phyloP scores from a whole-genome alignment of 2,797 vertebrate species.

The Acomys russatus region DNA sequence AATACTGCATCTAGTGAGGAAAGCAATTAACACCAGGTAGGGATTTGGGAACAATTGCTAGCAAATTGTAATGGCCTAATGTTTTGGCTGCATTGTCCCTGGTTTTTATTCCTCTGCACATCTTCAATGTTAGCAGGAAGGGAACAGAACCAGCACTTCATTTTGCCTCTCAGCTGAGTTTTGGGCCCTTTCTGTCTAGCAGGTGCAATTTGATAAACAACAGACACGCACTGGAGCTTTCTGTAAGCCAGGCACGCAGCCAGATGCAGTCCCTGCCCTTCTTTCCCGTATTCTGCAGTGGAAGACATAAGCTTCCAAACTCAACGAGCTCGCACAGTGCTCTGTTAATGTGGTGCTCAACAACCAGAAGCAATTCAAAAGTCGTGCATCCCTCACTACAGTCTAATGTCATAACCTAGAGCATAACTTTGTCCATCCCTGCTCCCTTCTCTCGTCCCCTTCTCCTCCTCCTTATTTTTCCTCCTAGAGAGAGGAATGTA shows the following conservation, averaged over 20 bases:
- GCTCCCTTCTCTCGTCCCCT: not conserved
- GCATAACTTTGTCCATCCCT: not conserved
- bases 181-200: not conserved
- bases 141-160: not conserved
- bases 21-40: slow-evolving; percentile 21
- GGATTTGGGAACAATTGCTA: not conserved
- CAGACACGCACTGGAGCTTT: not conserved
- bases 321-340: not conserved
- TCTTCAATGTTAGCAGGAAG: not conserved
- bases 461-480: not conserved
- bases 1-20: slow-evolving; percentile 22
- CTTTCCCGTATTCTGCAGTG: not conserved
- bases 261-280: not conserved
- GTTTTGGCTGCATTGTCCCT: not conserved
- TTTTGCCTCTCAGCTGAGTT: not conserved
- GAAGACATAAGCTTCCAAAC: not conserved
- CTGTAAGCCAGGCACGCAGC: not conserved
- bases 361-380: not conserved
- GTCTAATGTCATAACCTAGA: not conserved
- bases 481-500: not conserved
- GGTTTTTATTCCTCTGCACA: not conserved
- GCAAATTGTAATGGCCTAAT: not conserved
- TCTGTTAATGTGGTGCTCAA: not conserved
- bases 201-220: slow-evolving; percentile 57
- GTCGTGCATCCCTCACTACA: not conserved